These are phyloP conservation scores for Aurelia sp. DNA, from an alignment of 30 jellyfish, hydroid and myxozoan species.

Conservation along the genomic window DNA sequence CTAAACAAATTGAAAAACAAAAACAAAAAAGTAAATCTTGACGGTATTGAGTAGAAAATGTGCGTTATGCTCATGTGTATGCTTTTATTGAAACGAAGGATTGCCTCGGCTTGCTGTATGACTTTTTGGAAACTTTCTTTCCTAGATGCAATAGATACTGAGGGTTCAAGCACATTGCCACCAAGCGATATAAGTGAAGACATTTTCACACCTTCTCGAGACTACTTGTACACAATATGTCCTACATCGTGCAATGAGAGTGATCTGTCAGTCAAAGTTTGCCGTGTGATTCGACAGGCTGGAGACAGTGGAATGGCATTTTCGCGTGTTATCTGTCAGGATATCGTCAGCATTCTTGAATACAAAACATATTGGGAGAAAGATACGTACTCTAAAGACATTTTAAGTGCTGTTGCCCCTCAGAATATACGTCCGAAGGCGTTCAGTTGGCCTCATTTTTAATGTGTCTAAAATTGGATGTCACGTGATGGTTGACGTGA, in stretches of 20 bases:
- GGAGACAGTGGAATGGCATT: conserved; percentile 12
- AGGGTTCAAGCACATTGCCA: too few relatives aligned
- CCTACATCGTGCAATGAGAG: conserved; percentile 46
- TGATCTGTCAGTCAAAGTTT: conserved; percentile 21
- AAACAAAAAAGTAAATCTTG: too few relatives aligned
- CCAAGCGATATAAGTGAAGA: too few relatives aligned
- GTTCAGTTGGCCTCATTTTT: conserved; percentile 29
- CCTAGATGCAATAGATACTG: too few relatives aligned
- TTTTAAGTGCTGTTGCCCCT: conserved; percentile 31
- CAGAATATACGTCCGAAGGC: conserved; percentile 32
- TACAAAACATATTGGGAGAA: conserved; percentile 41
- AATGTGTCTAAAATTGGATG: not conserved
- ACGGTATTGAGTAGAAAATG: too few relatives aligned
- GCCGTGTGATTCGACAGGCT: conserved; percentile 59
- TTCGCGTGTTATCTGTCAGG: conserved; percentile 13
- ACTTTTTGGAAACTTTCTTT: too few relatives aligned
- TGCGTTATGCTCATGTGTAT: too few relatives aligned
- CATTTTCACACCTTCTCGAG: not conserved
- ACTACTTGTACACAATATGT: conserved; percentile 29
- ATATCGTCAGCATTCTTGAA: conserved; percentile 51
- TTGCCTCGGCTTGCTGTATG: too few relatives aligned
- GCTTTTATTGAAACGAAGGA: too few relatives aligned
- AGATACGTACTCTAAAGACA: conserved; percentile 7
- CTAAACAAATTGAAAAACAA: too few relatives aligned
- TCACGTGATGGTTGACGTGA: too few relatives aligned